Conservation (phyloP, 2,113 vertebrate genomes). For the Serilophus lunatus region DNA sequence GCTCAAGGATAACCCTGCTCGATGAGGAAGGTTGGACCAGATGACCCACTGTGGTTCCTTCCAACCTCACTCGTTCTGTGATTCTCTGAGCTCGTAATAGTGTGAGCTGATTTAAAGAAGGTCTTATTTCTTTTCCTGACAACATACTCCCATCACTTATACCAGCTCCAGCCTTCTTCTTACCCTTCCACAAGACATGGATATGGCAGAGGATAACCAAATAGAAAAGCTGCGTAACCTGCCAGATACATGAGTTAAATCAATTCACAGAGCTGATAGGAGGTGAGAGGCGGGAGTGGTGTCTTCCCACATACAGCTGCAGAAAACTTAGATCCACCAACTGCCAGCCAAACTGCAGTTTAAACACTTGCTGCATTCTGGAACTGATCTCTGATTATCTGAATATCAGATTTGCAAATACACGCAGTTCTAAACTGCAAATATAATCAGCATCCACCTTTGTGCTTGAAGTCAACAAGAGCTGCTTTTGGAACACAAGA, state of each 20-base stretch:
- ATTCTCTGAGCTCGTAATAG: background rate
- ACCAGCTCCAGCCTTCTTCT: background rate
- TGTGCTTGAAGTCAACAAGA: background rate
- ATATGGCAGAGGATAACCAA: background rate
- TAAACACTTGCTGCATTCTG: background rate
- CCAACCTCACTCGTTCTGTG: background rate
- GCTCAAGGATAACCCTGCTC: background rate
- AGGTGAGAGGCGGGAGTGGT: background rate
- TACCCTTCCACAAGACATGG: background rate
- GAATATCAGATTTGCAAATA: background rate
- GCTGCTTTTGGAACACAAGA: background rate
- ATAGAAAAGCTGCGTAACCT: background rate
- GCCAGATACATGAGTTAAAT: background rate
- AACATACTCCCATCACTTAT: background rate
- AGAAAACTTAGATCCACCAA: background rate
- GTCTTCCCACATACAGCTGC: background rate
- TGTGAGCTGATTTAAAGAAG: background rate
- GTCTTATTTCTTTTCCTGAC: background rate
- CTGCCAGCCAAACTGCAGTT: background rate
- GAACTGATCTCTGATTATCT: background rate
- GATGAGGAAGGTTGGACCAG: background rate
- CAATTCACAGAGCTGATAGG: background rate
- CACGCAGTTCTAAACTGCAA: background rate
- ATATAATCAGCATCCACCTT: background rate
- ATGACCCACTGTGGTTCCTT: accelerated